Evolutionary conservation across 2,888 invertebrate genomes (phyloP).

Genomic region (Sesamia inferens): DNA sequence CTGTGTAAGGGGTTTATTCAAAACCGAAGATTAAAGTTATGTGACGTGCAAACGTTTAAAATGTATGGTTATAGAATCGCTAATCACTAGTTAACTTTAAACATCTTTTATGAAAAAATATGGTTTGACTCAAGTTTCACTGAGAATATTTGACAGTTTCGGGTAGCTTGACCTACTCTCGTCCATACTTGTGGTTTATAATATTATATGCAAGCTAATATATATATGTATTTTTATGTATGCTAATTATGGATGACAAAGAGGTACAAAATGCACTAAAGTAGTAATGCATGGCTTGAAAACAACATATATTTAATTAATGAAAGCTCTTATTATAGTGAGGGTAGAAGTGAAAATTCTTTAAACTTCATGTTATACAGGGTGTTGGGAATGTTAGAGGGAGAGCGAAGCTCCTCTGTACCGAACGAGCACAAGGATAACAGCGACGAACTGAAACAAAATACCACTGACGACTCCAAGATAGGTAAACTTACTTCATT

Average conservation of each 20-base stretch:
- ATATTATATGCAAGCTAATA: slow-evolving; percentile 39
- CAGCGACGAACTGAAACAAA: slow-evolving; percentile 34
- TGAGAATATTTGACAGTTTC: too few species aligned
- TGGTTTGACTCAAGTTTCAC: too few species aligned
- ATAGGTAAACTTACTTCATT: slow-evolving; percentile 58
- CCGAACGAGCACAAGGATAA: slow-evolving; percentile 84
- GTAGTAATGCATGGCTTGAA: slow-evolving; percentile 40
- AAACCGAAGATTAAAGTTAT: too few species aligned
- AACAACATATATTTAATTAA: slow-evolving; percentile 42
- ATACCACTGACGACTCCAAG: slow-evolving; percentile 34
- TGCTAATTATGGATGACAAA: slow-evolving; percentile 44
- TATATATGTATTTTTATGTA: slow-evolving; percentile 45
- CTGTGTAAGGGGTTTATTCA: too few species aligned
- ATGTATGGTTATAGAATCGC: too few species aligned
- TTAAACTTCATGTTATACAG: slow-evolving; percentile 64
- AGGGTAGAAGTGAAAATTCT: slow-evolving; percentile 7
- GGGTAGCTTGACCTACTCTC: too few species aligned
- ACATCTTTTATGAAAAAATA: too few species aligned
- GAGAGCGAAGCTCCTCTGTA: slow-evolving; percentile 76
- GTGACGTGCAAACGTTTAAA: too few species aligned
- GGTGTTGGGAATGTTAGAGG: slow-evolving; percentile 81
- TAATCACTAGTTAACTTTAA: too few species aligned
- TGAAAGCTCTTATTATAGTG: neutral
- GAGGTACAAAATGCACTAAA: slow-evolving; percentile 34
- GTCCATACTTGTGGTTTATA: neutral